phyloP scores from a whole-genome alignment of 2,888 invertebrate genomes.

The Hirtodrosophila confusa region DNA sequence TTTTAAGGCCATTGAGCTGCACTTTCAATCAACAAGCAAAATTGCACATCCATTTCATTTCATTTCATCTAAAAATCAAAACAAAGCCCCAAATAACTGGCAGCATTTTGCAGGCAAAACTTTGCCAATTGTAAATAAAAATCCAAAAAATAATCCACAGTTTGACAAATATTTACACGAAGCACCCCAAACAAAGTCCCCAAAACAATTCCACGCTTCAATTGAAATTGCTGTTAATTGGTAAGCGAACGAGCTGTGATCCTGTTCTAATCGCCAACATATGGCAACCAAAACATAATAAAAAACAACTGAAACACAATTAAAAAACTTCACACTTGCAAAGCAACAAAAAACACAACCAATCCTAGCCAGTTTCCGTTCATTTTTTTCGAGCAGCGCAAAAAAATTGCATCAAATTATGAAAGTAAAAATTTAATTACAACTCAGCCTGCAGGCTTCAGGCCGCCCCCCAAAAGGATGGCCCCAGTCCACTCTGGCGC shows the following conservation, averaged over 20 bases:
- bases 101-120: not conserved
- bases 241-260: conserved; percentile 21
- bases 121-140: conserved; percentile 3
- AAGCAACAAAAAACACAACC: conserved; percentile 2
- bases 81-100: conserved; percentile 18
- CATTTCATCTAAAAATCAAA: conserved; percentile 23
- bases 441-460: conserved; percentile 32
- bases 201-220: conserved; percentile 26
- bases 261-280: conserved; percentile 47
- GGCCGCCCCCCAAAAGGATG: conserved; percentile 16
- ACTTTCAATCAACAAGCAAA: conserved; percentile 4
- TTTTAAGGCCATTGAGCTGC: not conserved
- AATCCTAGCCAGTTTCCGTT: conserved; percentile 54
- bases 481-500: not conserved
- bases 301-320: conserved; percentile 58
- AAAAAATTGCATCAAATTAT: conserved; percentile 75
- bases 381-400: conserved; percentile 29
- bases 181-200: not conserved
- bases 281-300: conserved; percentile 16
- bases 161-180: conserved; percentile 35
- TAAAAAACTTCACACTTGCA: conserved; percentile 59
- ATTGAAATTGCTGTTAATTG: conserved; percentile 43
- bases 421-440: conserved; percentile 76
- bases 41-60: conserved; percentile 6
- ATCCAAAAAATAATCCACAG: not conserved